Evolutionary conservation across 2,797 vertebrate species (phyloP).

Genomic region (Chrosomus eos): DNA sequence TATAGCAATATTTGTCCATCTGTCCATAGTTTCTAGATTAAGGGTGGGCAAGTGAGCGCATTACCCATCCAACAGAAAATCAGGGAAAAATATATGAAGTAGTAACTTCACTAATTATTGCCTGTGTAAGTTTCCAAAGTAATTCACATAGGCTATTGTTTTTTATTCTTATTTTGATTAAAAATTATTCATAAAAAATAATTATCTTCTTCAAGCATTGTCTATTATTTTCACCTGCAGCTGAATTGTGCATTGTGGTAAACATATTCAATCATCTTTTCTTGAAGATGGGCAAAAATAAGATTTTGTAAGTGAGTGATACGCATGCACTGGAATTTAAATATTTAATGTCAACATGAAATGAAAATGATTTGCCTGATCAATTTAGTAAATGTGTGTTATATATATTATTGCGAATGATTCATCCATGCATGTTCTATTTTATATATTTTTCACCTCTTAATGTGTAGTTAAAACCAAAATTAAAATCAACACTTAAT

Average conservation of each 20-base stretch:
- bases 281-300: not conserved
- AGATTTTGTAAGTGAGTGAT: not conserved
- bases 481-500: not conserved
- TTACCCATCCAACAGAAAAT: not conserved
- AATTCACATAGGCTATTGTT: not conserved
- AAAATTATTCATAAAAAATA: too few relatives aligned
- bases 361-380: not conserved
- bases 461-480: not conserved
- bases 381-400: not conserved
- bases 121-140: not conserved
- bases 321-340: not conserved
- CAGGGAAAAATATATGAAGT: not conserved
- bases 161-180: not conserved
- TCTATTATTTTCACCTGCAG: not conserved
- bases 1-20: constrained; percentile 15
- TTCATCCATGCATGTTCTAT: not conserved
- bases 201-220: not conserved
- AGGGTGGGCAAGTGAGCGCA: not conserved
- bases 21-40: not conserved
- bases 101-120: not conserved
- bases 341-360: not conserved
- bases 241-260: not conserved
- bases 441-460: too few relatives aligned
- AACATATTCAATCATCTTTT: not conserved
- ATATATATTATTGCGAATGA: not conserved